Evolutionary conservation across 2,888 invertebrate genomes (phyloP), one percentile per base, ranked within the genome.

Genomic region (Diaphora mendica): DNA sequence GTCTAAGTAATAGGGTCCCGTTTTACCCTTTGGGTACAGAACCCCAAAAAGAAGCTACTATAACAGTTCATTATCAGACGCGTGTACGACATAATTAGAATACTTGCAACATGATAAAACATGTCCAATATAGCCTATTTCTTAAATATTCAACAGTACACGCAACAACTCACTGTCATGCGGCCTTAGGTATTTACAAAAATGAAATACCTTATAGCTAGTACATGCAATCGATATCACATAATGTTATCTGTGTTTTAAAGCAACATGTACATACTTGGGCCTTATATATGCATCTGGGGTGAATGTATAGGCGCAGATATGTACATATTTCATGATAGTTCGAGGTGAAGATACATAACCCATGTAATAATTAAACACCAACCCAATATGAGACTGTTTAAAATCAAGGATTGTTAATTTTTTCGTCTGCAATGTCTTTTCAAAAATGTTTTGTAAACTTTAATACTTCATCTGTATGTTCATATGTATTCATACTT

Each of bases 261-360:
- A 48, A 51, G 23, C 33, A 64, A 23, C n/a, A 64, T 64, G 30
- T 26, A 39, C 64, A 72, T 73, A 70, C 59, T 62, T 66, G n/a
- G 15, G 15, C 11, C 23, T 67, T 73, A 70, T 59, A 66, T 75
- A 82, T 82, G 82, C 75, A 82, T 74, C 74, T 81, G 20, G 82
- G 82, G 73, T 84, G 74, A 72, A 70, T 33, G 39, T 44, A 64
- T 76, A 74, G 59, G 55, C 70, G 71, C 59, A 42, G 62, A 82
- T 82, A n/a, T n/a, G n/a, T n/a, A 81, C 83, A 83, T 81, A 71
- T 78, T 82, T 39, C n/a, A 69, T 69, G 68, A 69, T 26, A 69
- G 67, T 48, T 48, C 67, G 67, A 69, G 51, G 55, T n/a, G 9
- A 55, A 26, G 55, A 35, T 39, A 69, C 33, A 35, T 68, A 68